Base-by-base conservation (phyloP, 2,888 invertebrate genomes). In the Lysandra coridon region DNA sequence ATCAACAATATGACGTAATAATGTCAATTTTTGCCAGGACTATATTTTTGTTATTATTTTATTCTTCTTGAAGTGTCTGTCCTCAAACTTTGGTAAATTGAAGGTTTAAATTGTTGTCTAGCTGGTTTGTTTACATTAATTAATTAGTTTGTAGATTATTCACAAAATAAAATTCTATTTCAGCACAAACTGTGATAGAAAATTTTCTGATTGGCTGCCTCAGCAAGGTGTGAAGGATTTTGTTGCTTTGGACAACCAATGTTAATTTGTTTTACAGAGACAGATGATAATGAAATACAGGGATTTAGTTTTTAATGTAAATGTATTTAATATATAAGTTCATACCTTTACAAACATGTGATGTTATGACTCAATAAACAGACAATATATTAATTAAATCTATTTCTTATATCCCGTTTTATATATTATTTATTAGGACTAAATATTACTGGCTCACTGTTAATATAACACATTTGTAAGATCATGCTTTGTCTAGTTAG, bases 121-220 rank as follows among this genome's bases (percentile, higher is more conserved):
- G n/a, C 60, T 6, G 1, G 10, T 49, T 10, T 49, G 10, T 49
- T 49, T 49, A 49, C 49, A 49, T 49, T 6, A 49, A 49, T 49
- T 6, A 49, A 49, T 49, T 49, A 44, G 44, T 2, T 44, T 14
- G 4, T 57, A 57, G 4, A 14, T 57, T 57, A 17, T 17, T 53
- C 14, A 57, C 17, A 79, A 37, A 37, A 10, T 14, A 77, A 30
- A n/a, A 84, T 82, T 86, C 87, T 86, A 85, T 96, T 95, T 84
- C 95, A 95, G 97, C 97, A 53, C 97, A 97, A 95, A 96, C 97
- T 83, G 97, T 97, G 84, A 95, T 97, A 86, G 97, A 97, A 89
- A 97, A 97, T 89, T 96, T 96, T 89, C 92, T 96, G 84, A 95
- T 96, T 84, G 95, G 95, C 86, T 94, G 93, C 88, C 92, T 95